phyloP scores from a whole-genome alignment of 2,797 vertebrate genomes.

The Babyrousa celebensis region DNA sequence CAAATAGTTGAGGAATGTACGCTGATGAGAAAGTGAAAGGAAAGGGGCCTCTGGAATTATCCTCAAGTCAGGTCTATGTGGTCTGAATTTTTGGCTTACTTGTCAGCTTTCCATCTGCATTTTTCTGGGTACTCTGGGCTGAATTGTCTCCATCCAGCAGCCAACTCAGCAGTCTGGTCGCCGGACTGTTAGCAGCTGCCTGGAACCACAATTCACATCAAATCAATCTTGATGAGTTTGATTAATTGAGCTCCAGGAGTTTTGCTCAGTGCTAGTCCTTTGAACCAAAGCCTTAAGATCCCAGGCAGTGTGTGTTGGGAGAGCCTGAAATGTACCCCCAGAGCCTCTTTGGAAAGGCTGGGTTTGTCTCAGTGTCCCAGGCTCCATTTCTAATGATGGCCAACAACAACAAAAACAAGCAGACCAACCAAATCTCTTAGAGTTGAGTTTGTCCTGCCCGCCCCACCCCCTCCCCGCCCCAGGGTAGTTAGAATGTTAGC shows the following conservation, averaged over 20 bases:
- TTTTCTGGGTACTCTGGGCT: neutral
- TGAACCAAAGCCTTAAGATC: conserved; percentile 70
- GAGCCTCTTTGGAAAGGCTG: conserved; percentile 64
- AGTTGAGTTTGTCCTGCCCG: neutral
- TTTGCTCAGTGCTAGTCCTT: conserved; percentile 61
- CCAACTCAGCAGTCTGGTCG: conserved; percentile 64
- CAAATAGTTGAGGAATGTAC: conserved; percentile 10
- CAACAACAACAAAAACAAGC: conserved; percentile 37
- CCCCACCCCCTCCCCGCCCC: too few relatives aligned
- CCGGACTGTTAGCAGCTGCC: conserved; percentile 54
- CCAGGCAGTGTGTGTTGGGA: neutral
- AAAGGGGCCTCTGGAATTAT: neutral
- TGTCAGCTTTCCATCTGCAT: neutral
- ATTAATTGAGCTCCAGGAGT: conserved; percentile 79
- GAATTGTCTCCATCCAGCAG: neutral
- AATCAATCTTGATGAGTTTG: conserved; percentile 78
- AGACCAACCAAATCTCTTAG: neutral
- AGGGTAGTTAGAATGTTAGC: neutral
- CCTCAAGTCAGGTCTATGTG: neutral
- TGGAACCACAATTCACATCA: conserved; percentile 75
- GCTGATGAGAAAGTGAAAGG: neutral
- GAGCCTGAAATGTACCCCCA: conserved; percentile 52
- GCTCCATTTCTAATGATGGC: conserved; percentile 66
- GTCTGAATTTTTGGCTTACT: neutral
- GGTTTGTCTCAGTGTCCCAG: conserved; percentile 45